Evolutionary conservation across 2,113 vertebrate genomes (phyloP).

Genomic region (Alethe castanea): DNA sequence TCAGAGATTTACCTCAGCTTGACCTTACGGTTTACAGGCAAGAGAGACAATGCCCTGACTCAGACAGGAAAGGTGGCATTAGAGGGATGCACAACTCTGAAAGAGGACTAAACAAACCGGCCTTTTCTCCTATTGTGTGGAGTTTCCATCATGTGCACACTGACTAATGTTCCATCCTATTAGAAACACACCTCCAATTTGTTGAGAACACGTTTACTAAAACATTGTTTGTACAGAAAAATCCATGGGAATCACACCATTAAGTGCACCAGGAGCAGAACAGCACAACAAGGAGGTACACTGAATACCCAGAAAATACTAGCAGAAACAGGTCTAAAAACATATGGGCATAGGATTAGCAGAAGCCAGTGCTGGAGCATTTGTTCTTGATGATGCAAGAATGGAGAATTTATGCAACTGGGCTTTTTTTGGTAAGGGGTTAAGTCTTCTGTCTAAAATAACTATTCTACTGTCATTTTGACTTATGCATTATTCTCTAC

Average conservation of each 20-base stretch:
- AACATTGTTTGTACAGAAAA: conserved; percentile 45
- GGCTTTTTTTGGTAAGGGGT: background rate
- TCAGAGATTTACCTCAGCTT: conserved; percentile 55
- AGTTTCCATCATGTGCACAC: conserved; percentile 45
- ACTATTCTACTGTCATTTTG: background rate
- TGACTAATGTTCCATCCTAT: conserved; percentile 60
- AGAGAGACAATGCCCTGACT: conserved; percentile 66
- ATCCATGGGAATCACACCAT: background rate
- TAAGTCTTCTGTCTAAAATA: background rate
- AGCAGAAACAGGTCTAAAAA: conserved; percentile 1
- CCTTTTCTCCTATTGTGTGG: conserved; percentile 51
- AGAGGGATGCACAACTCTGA: conserved; percentile 62
- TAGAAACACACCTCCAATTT: conserved; percentile 54
- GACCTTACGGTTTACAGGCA: conserved; percentile 60
- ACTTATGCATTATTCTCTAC: background rate
- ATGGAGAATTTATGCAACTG: background rate
- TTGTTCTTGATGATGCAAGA: background rate
- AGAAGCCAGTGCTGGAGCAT: background rate
- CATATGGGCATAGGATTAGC: background rate
- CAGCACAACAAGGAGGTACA: background rate
- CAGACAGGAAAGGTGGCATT: conserved; percentile 78
- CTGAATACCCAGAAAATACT: background rate
- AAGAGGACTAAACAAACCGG: conserved; percentile 71
- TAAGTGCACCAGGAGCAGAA: background rate
- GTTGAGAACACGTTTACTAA: conserved; percentile 37